Evolutionary conservation across 1,140 invertebrate species (phyloP).

Genomic region (Lepidurus couesii): DNA sequence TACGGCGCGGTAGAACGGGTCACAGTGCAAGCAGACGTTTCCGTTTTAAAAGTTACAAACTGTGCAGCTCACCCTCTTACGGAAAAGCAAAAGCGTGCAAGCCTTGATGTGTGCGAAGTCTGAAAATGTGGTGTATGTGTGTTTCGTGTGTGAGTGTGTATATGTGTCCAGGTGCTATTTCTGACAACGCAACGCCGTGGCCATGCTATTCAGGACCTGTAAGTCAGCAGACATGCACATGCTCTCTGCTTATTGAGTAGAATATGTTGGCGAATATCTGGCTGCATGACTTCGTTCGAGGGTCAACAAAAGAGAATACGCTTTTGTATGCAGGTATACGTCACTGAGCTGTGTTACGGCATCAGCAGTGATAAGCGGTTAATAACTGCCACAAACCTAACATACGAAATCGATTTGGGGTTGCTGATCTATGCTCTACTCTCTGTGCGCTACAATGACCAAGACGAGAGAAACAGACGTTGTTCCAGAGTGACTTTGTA

Average conservation of each 20-base stretch:
- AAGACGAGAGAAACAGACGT: not conserved
- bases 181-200: not conserved
- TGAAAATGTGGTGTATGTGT: slow-evolving; percentile 6
- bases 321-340: not conserved
- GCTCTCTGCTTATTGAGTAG: not conserved
- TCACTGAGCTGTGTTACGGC: not conserved
- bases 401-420: not conserved
- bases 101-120: not conserved
- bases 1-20: not conserved
- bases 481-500: not conserved
- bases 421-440: not conserved
- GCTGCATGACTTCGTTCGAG: not conserved
- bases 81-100: not conserved
- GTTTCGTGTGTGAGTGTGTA: not conserved
- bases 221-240: not conserved
- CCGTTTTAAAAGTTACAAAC: not conserved
- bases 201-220: not conserved
- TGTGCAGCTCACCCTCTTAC: not conserved
- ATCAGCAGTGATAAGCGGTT: not conserved
- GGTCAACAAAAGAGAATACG: not conserved
- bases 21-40: not conserved
- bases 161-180: slow-evolving; percentile 2
- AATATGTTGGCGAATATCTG: slow-evolving; percentile 3
- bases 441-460: not conserved
- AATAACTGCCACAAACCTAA: not conserved